Base-by-base conservation (phyloP, 2,797 vertebrate species). In the Bufotes viridis region DNA sequence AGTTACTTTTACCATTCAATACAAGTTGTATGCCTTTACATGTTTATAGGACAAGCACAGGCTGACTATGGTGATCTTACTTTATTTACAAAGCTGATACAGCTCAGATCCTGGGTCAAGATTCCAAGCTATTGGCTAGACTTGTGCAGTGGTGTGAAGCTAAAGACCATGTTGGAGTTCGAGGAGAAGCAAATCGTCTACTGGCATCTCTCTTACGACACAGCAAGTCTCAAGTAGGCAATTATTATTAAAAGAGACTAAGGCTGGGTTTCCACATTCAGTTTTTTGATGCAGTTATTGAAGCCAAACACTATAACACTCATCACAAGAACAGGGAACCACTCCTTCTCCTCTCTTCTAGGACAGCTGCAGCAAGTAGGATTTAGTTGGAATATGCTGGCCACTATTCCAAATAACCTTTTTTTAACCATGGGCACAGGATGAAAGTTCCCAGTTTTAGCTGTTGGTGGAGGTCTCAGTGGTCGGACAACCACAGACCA, bases 101-200 rank as follows among this genome's bases (percentile, higher is more conserved):
- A 0, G 97, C 97, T 2, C 89, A 96, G 76, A 93, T 96, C 79
- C 90, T 98, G 92, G 97, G 97, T 13, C 95, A 94, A 55, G 96
- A 98, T 80, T 91, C 92, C n/a, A 89, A 75, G 70, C 92, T 97
- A 90, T 92, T 98, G 63, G 90, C 88, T 42, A 93, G 96, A 75
- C 93, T 98, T 14, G 96, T 97, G 90, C 96, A 97, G 91, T 98
- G 97, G 97, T 97, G 97, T 65, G 92, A 95, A 0, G 93, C 90
- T 34, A 95, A 95, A 0, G 95, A 98, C 81, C 95, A 96, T 0
- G 93, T 93, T 0, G 95, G 97, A 6, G 89, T 98, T 55, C 74
- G 91, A 1, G 93, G 96, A 57, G 97, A 98, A 91, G 97, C 97
- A 78, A 96, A 96, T 69, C 95, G 97, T 14, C 94, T 98, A 18